Evolutionary conservation across 2,113 vertebrate genomes (phyloP).

Genomic region (Elgaria multicarinata): DNA sequence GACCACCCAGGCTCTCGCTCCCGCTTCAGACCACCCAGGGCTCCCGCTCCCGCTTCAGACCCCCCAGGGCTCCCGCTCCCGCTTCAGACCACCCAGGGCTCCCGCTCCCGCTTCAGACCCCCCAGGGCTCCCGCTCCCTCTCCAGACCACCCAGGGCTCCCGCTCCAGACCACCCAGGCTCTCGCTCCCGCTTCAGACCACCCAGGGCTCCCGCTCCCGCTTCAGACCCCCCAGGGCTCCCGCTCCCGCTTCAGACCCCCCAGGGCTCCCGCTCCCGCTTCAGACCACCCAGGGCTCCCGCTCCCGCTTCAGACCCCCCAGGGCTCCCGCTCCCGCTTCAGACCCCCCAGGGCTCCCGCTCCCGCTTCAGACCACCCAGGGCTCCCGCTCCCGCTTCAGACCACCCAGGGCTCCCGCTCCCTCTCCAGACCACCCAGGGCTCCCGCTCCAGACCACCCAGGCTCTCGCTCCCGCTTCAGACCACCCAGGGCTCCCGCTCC

Average conservation of each 20-base stretch:
- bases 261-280: fast-evolving
- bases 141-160: not conserved
- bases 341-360: not conserved
- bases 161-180: no score
- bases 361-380: fast-evolving
- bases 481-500: not conserved
- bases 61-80: no score
- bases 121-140: no score
- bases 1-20: no score
- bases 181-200: no score
- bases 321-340: no score
- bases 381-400: fast-evolving
- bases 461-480: fast-evolving
- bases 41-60: fast-evolving
- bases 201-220: fast-evolving
- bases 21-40: not conserved
- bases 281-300: not conserved
- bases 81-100: not conserved
- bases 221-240: slow-evolving; percentile 79
- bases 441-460: not conserved
- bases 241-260: no score
- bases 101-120: fast-evolving
- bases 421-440: slow-evolving; percentile 75
- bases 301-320: slow-evolving; percentile 39
- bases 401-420: not conserved